These are phyloP conservation scores for Nematostella vectensis DNA, from an alignment of 92 coral and sea anemone species.

Conservation along the genomic window DNA sequence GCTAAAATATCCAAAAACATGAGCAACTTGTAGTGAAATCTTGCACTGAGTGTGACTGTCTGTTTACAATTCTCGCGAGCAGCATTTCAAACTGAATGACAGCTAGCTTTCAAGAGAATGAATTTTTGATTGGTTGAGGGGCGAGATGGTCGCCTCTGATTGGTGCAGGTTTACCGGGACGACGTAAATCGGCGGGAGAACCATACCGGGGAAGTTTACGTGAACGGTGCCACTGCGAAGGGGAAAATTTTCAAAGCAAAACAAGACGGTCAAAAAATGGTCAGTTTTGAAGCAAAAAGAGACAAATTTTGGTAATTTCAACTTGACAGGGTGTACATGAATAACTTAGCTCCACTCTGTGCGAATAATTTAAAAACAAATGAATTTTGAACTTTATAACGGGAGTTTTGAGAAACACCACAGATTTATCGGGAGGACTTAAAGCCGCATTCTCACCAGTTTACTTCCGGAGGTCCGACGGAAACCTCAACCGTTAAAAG, in stretches of 20 bases:
- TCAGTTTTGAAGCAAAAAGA: neutral
- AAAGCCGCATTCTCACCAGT: too few relatives aligned
- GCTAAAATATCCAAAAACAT: neutral
- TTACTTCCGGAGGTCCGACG: too few relatives aligned
- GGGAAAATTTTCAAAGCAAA: neutral
- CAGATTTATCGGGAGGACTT: neutral
- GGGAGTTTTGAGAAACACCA: constrained; percentile 1
- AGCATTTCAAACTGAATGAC: neutral
- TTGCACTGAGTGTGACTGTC: neutral
- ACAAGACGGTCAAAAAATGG: neutral
- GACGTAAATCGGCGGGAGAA: neutral
- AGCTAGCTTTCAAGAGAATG: neutral
- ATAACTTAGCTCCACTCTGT: neutral
- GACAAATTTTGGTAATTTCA: neutral
- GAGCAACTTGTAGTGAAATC: neutral
- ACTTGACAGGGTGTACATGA: neutral
- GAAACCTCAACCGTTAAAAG: too few relatives aligned
- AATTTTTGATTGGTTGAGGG: neutral
- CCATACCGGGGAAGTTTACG: neutral
- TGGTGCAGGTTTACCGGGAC: neutral
- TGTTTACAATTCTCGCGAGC: neutral
- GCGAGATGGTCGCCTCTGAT: neutral
- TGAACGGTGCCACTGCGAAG: too few relatives aligned
- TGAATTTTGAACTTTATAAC: neutral
- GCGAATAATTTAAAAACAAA: neutral